phyloP scores from a whole-genome alignment of 2,797 vertebrate genomes.

The Momotus momota region DNA sequence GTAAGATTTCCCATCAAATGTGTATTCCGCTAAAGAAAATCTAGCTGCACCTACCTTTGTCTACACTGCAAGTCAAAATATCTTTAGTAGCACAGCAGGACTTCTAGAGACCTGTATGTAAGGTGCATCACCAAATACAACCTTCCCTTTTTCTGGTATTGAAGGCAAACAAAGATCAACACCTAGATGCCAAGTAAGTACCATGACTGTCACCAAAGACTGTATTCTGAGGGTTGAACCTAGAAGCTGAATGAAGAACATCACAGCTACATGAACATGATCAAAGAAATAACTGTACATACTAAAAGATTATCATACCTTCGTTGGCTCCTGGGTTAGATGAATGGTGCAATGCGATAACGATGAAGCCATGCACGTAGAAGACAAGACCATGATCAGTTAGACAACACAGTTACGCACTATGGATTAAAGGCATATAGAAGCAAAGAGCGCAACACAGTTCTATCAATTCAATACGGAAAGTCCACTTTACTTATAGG shows the following conservation, averaged over 20 bases:
- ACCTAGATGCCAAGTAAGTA: too few species aligned
- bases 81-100: not conserved
- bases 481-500: not conserved
- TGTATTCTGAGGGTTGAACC: not conserved
- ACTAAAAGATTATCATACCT: slow-evolving; percentile 78
- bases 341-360: slow-evolving; percentile 68
- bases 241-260: not conserved
- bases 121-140: not conserved
- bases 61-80: not conserved
- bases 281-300: slow-evolving; percentile 2
- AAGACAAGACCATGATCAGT: slow-evolving; percentile 71
- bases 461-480: not conserved
- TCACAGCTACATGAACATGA: not conserved
- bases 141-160: not conserved
- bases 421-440: slow-evolving; percentile 31
- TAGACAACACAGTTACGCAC: slow-evolving; percentile 43
- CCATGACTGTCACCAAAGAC: not conserved
- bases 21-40: not conserved
- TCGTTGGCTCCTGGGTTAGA: slow-evolving; percentile 80
- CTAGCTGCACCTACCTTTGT: not conserved
- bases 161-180: not conserved
- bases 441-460: slow-evolving; percentile 19
- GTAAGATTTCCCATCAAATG: not conserved
- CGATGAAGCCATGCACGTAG: slow-evolving; percentile 83
- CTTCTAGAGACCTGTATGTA: not conserved